Percentiles rank a stretch among this genome's conserved stretches.
phyloP scores from a whole-genome alignment of 2,113 vertebrate genomes.

The Chaenogobius annularis region DNA sequence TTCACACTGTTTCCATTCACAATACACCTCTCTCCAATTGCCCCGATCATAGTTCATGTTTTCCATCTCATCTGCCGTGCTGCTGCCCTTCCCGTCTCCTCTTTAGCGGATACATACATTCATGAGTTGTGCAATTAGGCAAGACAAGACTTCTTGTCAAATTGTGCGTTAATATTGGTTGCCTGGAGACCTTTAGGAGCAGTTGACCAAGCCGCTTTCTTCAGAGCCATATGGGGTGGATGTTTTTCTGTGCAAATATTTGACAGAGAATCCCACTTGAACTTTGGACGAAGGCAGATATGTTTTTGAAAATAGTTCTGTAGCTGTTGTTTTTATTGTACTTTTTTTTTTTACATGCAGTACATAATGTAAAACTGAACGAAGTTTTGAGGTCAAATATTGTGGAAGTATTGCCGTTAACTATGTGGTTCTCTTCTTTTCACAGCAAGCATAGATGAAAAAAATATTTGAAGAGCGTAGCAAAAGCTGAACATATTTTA shows the following conservation, averaged over 20 bases:
- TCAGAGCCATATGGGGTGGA: neutral
- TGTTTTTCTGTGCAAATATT: neutral
- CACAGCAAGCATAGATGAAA: too few species aligned
- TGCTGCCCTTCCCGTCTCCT: neutral
- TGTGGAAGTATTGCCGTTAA: too few species aligned
- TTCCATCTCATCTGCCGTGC: neutral
- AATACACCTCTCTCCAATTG: neutral
- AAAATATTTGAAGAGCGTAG: too few species aligned
- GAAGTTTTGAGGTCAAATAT: too few species aligned
- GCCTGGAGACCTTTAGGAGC: slow-evolving; percentile 62
- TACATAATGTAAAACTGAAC: too few species aligned
- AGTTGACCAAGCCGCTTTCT: slow-evolving; percentile 39
- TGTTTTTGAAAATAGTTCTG: neutral
- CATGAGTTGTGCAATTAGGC: slow-evolving; percentile 31
- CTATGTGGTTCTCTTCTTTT: too few species aligned
- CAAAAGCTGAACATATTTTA: too few species aligned
- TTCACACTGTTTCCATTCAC: neutral
- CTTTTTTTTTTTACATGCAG: neutral
- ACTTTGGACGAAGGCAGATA: neutral
- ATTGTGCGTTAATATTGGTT: slow-evolving; percentile 45
- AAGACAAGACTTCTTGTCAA: slow-evolving; percentile 22
- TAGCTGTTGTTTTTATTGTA: neutral
- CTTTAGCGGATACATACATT: neutral
- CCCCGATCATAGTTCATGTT: neutral
- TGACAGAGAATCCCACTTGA: neutral